Conservation (phyloP, 2,797 vertebrate genomes). For the Macropodus opercularis region DNA sequence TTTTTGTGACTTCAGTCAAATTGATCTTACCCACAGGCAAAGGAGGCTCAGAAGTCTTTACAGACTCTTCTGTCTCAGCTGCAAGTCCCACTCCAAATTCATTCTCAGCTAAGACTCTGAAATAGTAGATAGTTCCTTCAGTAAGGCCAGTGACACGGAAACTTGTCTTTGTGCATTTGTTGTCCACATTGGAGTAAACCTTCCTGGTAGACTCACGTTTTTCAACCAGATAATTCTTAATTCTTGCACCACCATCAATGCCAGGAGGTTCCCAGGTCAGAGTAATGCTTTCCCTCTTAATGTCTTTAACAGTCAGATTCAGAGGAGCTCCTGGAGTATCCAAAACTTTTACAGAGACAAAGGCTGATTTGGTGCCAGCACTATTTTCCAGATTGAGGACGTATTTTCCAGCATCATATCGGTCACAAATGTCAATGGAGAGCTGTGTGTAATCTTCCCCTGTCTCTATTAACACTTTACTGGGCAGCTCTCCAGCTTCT, state of each 20-base stretch:
- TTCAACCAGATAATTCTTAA: slow-evolving; percentile 97
- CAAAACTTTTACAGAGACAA: slow-evolving; percentile 95
- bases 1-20: slow-evolving; percentile 94
- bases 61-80: slow-evolving; percentile 87
- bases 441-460: slow-evolving; percentile 90
- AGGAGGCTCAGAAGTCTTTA: slow-evolving; percentile 95
- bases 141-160: slow-evolving; percentile 92
- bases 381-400: slow-evolving; percentile 94
- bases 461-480: slow-evolving; percentile 91
- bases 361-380: slow-evolving; percentile 94
- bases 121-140: slow-evolving; percentile 95
- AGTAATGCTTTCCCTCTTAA: slow-evolving; percentile 90
- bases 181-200: slow-evolving; percentile 92
- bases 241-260: slow-evolving; percentile 95
- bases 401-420: slow-evolving; percentile 96
- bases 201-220: slow-evolving; percentile 96
- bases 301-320: slow-evolving; percentile 91
- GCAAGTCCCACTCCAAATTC: slow-evolving; percentile 94
- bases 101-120: slow-evolving; percentile 98
- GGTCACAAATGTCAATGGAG: slow-evolving; percentile 94
- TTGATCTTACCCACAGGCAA: slow-evolving; percentile 94
- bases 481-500: slow-evolving; percentile 91
- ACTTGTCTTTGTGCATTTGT: slow-evolving; percentile 94
- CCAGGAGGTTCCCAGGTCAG: slow-evolving; percentile 94
- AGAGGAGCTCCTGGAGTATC: slow-evolving; percentile 95